Percentiles rank a stretch among this genome's conserved stretches.
These are phyloP conservation scores for Dolichotis patagonum DNA, from an alignment of 2,113 vertebrate genomes.

Conservation along the genomic window DNA sequence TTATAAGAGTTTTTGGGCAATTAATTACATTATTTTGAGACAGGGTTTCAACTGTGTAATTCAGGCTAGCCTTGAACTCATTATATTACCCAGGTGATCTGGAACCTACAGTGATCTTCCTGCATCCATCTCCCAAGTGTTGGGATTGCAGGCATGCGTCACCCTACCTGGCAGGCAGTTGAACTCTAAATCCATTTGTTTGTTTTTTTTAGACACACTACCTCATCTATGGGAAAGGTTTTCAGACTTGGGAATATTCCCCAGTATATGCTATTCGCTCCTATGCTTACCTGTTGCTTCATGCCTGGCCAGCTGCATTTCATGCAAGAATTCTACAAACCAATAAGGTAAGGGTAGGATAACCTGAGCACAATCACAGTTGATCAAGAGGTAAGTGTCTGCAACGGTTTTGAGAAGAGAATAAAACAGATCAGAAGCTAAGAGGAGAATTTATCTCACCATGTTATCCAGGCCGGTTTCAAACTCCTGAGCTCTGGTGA, in stretches of 20 bases:
- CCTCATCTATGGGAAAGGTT: slow-evolving; percentile 98
- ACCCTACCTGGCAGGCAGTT: background rate
- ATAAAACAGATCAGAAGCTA: background rate
- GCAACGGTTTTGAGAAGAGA: slow-evolving; percentile 52
- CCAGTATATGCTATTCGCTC: slow-evolving; percentile 96
- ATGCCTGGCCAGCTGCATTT: slow-evolving; percentile 95
- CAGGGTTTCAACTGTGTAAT: background rate
- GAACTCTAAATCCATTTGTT: background rate
- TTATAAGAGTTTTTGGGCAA: background rate
- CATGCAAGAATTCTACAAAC: slow-evolving; percentile 96
- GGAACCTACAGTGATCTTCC: background rate
- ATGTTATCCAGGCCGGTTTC: background rate
- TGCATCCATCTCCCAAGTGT: background rate
- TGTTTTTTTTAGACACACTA: slow-evolving; percentile 93
- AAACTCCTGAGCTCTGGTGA: background rate
- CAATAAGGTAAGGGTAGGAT: slow-evolving; percentile 92
- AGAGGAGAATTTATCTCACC: background rate
- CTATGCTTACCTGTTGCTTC: slow-evolving; percentile 97
- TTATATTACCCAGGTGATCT: background rate
- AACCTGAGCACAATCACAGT: background rate
- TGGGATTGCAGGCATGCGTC: background rate
- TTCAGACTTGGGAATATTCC: slow-evolving; percentile 99
- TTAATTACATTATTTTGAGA: background rate
- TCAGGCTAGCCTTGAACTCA: background rate
- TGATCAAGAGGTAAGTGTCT: background rate